These are phyloP conservation scores for Dolichoris vasculosae DNA, from an alignment of 1,140 invertebrate species.

Conservation along the genomic window DNA sequence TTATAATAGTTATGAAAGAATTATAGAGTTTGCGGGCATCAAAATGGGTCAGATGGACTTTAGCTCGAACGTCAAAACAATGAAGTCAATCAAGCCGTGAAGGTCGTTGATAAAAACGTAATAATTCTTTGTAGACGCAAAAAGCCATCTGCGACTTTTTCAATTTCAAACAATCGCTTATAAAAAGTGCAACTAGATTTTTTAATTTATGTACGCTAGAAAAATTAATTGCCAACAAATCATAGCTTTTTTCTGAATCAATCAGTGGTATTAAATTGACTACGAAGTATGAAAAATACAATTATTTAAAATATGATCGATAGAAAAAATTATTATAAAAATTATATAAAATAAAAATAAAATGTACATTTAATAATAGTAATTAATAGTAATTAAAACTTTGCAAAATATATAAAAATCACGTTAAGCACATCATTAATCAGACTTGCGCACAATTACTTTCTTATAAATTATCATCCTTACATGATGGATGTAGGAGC, in stretches of 20 bases:
- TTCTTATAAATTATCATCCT: conserved; percentile 46
- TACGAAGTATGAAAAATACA: neutral
- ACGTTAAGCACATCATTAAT: conserved; percentile 33
- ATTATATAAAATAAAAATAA: neutral
- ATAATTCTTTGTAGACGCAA: conserved; percentile 39
- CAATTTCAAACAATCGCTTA: conserved; percentile 35
- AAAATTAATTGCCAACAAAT: conserved; percentile 9
- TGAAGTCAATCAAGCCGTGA: conserved; percentile 50
- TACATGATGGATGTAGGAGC: conserved; percentile 31
- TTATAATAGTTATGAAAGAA: conserved; percentile 40
- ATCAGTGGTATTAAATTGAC: neutral
- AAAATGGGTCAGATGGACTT: conserved; percentile 49
- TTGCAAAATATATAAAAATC: conserved; percentile 7
- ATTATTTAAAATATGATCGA: neutral
- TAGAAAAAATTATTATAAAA: neutral
- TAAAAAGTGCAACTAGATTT: conserved; percentile 5
- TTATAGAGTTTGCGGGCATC: neutral
- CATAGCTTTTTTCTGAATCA: neutral
- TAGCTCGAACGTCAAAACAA: conserved; percentile 49
- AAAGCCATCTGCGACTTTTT: conserved; percentile 37
- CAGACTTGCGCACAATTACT: conserved; percentile 35
- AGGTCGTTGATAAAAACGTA: conserved; percentile 50
- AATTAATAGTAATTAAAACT: neutral
- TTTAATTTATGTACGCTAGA: neutral
- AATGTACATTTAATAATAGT: neutral